Evolutionary conservation across 2,113 vertebrate species (phyloP).

Genomic region (Salminus brasiliensis): DNA sequence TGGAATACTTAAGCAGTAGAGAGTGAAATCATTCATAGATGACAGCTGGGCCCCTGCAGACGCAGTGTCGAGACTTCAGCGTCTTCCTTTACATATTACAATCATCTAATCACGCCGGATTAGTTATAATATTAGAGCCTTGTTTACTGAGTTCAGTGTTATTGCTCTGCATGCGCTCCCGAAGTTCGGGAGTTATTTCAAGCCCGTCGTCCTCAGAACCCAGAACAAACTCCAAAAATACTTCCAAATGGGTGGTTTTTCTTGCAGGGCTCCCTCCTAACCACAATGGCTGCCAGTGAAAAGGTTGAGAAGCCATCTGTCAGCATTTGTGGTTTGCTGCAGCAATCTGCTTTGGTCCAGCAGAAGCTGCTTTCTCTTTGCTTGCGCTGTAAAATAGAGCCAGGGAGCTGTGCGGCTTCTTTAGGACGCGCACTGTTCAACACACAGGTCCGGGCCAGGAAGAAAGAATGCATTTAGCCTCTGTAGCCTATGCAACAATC

Average conservation of each 20-base stretch:
- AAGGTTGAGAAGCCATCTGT: slow-evolving; percentile 78
- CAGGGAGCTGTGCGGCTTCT: not conserved
- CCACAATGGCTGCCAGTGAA: slow-evolving; percentile 69
- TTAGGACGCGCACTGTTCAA: not conserved
- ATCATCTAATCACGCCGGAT: slow-evolving; percentile 39
- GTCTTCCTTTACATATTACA: slow-evolving; percentile 40
- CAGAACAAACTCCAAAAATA: slow-evolving; percentile 61
- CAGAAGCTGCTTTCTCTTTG: slow-evolving; percentile 56
- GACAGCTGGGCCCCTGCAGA: slow-evolving; percentile 39
- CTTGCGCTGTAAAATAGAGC: slow-evolving; percentile 33
- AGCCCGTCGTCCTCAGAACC: slow-evolving; percentile 35
- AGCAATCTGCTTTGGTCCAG: slow-evolving; percentile 73
- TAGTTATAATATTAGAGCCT: slow-evolving; percentile 11
- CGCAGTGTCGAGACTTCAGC: slow-evolving; percentile 12
- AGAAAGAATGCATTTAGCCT: not conserved
- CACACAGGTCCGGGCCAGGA: not conserved
- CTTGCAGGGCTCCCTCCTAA: slow-evolving; percentile 66
- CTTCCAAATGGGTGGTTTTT: slow-evolving; percentile 64
- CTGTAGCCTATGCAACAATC: too few species aligned
- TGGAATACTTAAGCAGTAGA: slow-evolving; percentile 53
- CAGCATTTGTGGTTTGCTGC: slow-evolving; percentile 74
- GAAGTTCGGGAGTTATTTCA: slow-evolving; percentile 35
- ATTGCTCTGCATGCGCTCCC: not conserved
- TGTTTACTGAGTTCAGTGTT: slow-evolving; percentile 20
- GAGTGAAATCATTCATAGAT: slow-evolving; percentile 46